Evolutionary conservation across 2,113 vertebrate species (phyloP), one percentile per base, ranked within the genome.

Genomic region (Dasypus novemcinctus): DNA sequence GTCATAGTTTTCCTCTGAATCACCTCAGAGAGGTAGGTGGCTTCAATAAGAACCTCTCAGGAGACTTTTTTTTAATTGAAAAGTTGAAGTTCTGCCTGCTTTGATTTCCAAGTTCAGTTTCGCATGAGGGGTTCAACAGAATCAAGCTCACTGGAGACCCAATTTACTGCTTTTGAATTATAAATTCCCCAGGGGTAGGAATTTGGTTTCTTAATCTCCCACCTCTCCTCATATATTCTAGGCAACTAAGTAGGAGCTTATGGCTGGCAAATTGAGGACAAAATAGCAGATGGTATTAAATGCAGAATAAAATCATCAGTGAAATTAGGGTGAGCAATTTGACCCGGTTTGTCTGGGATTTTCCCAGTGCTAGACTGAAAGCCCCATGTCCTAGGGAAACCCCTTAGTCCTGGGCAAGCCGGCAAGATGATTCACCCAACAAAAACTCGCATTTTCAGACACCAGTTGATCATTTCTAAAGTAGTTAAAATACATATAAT

Each of bases 1-100:
- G 46, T 79, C 68, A 36, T 85, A 20, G 11, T 85, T 96, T 85
- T 46, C 5, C 25, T 71, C 31, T 92, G 64, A 85, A 23, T 95
- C 52, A 74, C 52, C 8, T 72, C 43, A 52, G 64, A 27, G 43
- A 96, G 2, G 3, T 59, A 82, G 72, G 36, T 9, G 82, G 27
- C 31, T 63, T 41, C 64, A 87, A 57, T 71, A 72, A 52, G 74
- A 84, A 29, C 15, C 41, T 52, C 31, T 52, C 83, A 46, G 36
- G 31, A 38, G 86, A 20, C 7, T 38, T 29, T 63, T 72, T 59
- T 69, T 17, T 64, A 71, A 21, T 90, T 83, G 43, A n/a, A 54
- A 95, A 87, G 64, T 72, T 80, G 54, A 96, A 61, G 38, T 61
- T 57, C 63, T 92, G 11, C 13, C 49, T 80, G 54, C 52, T 92